Evolutionary conservation across 2,888 invertebrate species (phyloP).

Genomic region (Drosophila mulleri): DNA sequence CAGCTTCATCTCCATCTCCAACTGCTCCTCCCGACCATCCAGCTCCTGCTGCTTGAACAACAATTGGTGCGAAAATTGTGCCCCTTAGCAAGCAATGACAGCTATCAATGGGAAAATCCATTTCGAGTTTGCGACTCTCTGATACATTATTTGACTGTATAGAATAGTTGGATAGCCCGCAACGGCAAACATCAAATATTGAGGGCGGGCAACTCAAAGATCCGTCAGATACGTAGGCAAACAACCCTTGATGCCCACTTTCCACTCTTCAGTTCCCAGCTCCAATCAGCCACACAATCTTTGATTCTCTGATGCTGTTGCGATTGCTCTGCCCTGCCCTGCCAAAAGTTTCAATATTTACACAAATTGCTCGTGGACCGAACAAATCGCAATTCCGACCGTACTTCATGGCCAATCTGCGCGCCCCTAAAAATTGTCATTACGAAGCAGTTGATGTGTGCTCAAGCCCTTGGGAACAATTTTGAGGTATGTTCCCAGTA

Average conservation of each 20-base stretch:
- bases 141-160: constrained; percentile 36
- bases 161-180: constrained; percentile 53
- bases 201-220: constrained; percentile 23
- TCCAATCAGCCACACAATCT: constrained; percentile 76
- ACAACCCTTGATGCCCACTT: constrained; percentile 45
- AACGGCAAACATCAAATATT: constrained; percentile 48
- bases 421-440: constrained; percentile 61
- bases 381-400: constrained; percentile 55
- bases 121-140: constrained; percentile 20
- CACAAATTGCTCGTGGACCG: constrained; percentile 68
- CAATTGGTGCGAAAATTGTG: constrained; percentile 59
- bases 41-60: background rate
- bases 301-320: constrained; percentile 55
- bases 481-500: constrained; percentile 57
- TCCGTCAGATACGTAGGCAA: constrained; percentile 38
- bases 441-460: constrained; percentile 47
- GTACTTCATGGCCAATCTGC: constrained; percentile 62
- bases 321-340: constrained; percentile 10
- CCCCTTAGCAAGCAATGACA: constrained; percentile 41
- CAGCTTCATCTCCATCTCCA: constrained; percentile 12
- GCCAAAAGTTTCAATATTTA: constrained; percentile 76
- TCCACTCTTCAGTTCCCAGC: constrained; percentile 18
- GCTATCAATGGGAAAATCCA: constrained; percentile 65
- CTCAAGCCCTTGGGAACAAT: constrained; percentile 60
- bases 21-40: background rate